Evolutionary conservation across 2,797 vertebrate genomes (phyloP).

Genomic region (Argyrosomus regius): DNA sequence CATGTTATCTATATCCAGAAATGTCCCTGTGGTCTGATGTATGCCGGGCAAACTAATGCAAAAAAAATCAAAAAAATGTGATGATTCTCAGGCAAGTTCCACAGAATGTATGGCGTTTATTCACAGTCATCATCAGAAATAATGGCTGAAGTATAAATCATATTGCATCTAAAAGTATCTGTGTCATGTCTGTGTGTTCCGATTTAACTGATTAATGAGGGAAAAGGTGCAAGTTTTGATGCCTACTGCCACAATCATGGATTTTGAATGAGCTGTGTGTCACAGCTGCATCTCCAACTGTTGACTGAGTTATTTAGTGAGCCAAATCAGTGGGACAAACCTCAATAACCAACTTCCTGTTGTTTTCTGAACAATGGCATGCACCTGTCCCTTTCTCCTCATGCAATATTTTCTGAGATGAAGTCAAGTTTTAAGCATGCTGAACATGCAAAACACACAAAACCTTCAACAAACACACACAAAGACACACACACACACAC

Average conservation of each 20-base stretch:
- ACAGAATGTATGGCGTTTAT: not conserved
- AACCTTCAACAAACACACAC: constrained; percentile 20
- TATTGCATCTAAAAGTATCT: not conserved
- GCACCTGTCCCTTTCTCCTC: constrained; percentile 1
- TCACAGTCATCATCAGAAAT: not conserved
- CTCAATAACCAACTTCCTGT: not conserved
- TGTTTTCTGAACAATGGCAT: constrained; percentile 1
- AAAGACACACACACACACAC: constrained; percentile 5
- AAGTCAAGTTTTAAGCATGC: constrained; percentile 9
- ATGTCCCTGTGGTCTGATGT: not conserved
- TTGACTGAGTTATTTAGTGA: not conserved
- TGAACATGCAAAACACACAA: constrained; percentile 27
- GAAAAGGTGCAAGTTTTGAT: not conserved
- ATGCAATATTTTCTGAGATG: not conserved
- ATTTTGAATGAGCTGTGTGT: not conserved
- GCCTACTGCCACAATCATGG: not conserved
- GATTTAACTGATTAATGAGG: not conserved
- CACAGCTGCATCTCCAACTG: constrained; percentile 17
- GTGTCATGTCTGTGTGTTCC: not conserved
- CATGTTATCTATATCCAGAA: constrained; percentile 3
- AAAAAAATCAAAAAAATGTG: not conserved
- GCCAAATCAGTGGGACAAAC: constrained; percentile 14
- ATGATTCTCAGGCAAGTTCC: not conserved
- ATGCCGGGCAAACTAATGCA: not conserved
- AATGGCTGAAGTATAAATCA: not conserved